Conservation (phyloP, 2,797 vertebrate species). For the Carapus acus region DNA sequence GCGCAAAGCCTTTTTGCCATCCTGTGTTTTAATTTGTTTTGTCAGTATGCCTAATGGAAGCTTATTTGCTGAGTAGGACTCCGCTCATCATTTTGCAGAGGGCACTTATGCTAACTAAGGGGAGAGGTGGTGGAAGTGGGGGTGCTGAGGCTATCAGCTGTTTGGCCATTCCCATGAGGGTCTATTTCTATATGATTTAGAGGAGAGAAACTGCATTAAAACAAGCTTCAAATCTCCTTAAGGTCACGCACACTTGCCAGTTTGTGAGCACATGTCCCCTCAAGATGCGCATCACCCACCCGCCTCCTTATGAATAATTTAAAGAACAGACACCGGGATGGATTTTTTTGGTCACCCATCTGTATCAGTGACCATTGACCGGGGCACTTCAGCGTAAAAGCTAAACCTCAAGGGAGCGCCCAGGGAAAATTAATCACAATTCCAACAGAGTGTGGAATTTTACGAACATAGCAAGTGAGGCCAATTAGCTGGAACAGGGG, state of each 20-base stretch:
- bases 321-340: constrained; percentile 30
- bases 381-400: constrained; percentile 39
- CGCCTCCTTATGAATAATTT: constrained; percentile 43
- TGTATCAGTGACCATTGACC: constrained; percentile 48
- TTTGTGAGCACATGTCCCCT: constrained; percentile 24
- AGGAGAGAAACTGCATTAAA: constrained; percentile 49
- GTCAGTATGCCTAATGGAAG: too few species aligned
- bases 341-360: constrained; percentile 45
- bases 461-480: constrained; percentile 3
- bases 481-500: constrained; percentile 8
- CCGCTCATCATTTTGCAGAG: constrained; percentile 25
- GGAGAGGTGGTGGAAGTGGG: too few species aligned
- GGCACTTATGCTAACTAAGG: constrained; percentile 12
- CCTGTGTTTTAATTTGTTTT: constrained; percentile 1
- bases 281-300: constrained; percentile 17
- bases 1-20: constrained; percentile 1
- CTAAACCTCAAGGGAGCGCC: constrained; percentile 21
- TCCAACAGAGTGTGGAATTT: constrained; percentile 21
- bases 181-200: constrained; percentile 40
- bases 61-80: too few species aligned
- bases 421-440: constrained; percentile 41
- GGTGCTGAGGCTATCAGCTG: constrained; percentile 39
- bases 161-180: constrained; percentile 37
- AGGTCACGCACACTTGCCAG: constrained; percentile 19
- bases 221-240: constrained; percentile 37